Evolutionary conservation across 2,888 invertebrate species (phyloP).

Genomic region (Caenorhabditis japonica): DNA sequence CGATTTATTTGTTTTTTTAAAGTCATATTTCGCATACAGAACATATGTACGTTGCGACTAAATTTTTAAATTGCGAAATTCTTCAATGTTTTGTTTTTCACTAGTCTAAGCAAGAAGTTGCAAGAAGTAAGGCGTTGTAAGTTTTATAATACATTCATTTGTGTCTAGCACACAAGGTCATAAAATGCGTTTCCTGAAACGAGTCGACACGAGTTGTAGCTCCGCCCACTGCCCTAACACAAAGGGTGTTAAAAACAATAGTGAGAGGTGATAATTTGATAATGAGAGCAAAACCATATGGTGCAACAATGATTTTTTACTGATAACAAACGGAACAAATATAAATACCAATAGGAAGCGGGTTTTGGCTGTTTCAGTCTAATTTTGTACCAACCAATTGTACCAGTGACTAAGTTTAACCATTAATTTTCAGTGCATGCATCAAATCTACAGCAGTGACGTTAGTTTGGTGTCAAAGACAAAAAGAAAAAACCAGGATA

Average conservation of each 20-base stretch:
- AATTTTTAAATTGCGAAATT: no score
- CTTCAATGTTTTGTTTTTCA: no score
- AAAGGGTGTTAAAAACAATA: slow-evolving; percentile 44
- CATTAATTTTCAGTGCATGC: slow-evolving; percentile 47
- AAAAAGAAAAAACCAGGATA: slow-evolving; percentile 4
- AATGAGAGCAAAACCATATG: slow-evolving; percentile 51
- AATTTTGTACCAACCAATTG: slow-evolving; percentile 5
- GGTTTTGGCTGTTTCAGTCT: slow-evolving; percentile 10
- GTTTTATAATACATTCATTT: no score
- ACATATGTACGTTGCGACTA: no score
- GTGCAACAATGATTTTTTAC: slow-evolving; percentile 53
- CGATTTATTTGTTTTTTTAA: no score
- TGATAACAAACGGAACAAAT: slow-evolving; percentile 48
- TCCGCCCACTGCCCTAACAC: slow-evolving; percentile 21
- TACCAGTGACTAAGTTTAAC: neutral
- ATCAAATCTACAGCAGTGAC: slow-evolving; percentile 42
- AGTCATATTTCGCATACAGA: no score
- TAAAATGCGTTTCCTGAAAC: no score
- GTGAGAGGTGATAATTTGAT: slow-evolving; percentile 32
- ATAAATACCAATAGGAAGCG: slow-evolving; percentile 24
- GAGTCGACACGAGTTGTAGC: no score
- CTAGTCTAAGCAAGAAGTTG: no score
- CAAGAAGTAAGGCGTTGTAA: no score
- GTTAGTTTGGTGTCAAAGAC: slow-evolving; percentile 13
- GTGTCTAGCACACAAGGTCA: no score